Percentiles rank a stretch among this genome's conserved stretches.
These are phyloP conservation scores for Poeciliopsis gracilis DNA, from an alignment of 2,797 vertebrate species.

Conservation along the genomic window DNA sequence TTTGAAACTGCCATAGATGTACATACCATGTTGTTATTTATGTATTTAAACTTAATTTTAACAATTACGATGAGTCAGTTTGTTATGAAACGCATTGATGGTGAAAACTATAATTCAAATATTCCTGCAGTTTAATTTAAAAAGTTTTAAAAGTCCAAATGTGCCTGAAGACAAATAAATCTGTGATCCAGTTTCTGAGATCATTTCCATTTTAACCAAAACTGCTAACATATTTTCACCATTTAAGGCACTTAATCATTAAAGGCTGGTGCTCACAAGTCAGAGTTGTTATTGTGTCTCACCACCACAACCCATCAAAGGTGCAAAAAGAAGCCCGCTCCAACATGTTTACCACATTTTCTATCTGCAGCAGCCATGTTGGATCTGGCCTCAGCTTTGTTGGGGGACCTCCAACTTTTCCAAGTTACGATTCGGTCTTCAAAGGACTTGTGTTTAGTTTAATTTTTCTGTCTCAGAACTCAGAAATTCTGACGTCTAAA, in stretches of 20 bases:
- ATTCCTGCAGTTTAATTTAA: neutral
- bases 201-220: neutral
- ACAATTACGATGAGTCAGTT: neutral
- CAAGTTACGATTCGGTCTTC: neutral
- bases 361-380: neutral
- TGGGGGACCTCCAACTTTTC: neutral
- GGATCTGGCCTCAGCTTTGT: neutral
- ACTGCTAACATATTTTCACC: neutral
- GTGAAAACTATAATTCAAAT: neutral
- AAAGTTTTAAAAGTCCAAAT: neutral
- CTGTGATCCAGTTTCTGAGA: neutral
- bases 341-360: neutral
- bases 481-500: neutral
- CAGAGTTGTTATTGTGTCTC: neutral
- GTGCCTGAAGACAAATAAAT: neutral
- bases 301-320: neutral
- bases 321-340: neutral
- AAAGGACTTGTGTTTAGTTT: neutral
- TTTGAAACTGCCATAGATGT: neutral
- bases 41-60: neutral
- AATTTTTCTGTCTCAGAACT: neutral
- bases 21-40: neutral
- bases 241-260: neutral
- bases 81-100: neutral
- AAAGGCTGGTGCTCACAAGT: neutral